Base-by-base conservation (phyloP, 2,113 vertebrate genomes). In the Gasterosteus nipponicus region DNA sequence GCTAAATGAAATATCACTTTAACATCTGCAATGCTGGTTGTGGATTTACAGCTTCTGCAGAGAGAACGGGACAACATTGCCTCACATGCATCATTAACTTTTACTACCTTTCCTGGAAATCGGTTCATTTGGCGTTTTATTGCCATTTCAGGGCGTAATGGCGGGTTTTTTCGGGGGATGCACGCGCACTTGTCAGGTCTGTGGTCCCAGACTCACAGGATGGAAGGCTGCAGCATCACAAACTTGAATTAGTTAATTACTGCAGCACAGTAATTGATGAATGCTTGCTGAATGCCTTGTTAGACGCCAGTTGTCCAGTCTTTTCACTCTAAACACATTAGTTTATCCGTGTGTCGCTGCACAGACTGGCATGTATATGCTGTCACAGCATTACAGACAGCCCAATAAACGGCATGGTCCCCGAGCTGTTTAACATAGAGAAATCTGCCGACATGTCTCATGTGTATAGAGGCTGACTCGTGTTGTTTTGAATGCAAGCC, bases 81-180 rank as follows among this genome's bases (percentile, higher is more conserved):
- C 68, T 90, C 79, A 84, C 78, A 54, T 51, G 77, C 53, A 68
- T 82, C 75, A 85, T 91, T 81, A 39, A 58, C 67, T 80, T 90
- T 90, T 89, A 91, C 90, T 81, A 69, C 75, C 66, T 69, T 82
- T 87, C 68, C 78, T 73, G 75, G 81, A 90, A 92, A 89, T 80
- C 49, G 69, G 73, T 85, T 80, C 70, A 84, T 86, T 83, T 82
- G 41, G 58, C 69, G 53, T 77, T 87, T 88, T 75, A 89, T 69
- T 75, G 61, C 76, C 79, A 73, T 80, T 77, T 78, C 56, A 33
- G 62, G 75, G 82, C 39, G 14, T 73, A 74, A 76, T 65, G 51
- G 47, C 31, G 56, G 22, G 22, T 26, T 75, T 82, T 75, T 54
- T 87, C 68, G 77, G 69, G 63, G 22, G 64, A 80, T 79, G 73